A percentile compares a stretch with the other conserved stretches of the same genome.
Evolutionary conservation across 2,113 vertebrate genomes (phyloP).

Genomic region (Columba janthina): DNA sequence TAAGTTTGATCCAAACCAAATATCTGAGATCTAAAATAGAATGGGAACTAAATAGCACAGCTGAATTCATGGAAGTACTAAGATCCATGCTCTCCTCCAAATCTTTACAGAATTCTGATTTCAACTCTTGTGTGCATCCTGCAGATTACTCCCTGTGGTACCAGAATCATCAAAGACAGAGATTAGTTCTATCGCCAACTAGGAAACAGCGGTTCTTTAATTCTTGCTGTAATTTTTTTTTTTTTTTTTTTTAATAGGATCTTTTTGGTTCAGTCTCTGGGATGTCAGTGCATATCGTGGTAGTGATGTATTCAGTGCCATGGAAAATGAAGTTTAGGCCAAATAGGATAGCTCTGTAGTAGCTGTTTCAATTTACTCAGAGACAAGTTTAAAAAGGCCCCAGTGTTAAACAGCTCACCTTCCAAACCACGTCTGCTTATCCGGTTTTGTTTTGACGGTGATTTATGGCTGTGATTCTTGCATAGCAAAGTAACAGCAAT

Average conservation of each 20-base stretch:
- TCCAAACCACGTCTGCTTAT: not conserved
- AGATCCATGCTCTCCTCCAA: not conserved
- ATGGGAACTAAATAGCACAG: not conserved
- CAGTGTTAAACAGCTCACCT: not conserved
- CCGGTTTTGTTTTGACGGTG: not conserved
- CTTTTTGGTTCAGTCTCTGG: not conserved
- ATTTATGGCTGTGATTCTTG: conserved; percentile 3
- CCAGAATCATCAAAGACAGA: not conserved
- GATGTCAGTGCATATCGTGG: not conserved
- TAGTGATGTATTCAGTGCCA: not conserved
- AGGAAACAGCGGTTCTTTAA: not conserved
- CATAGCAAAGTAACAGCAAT: not conserved
- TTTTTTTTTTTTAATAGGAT: not conserved
- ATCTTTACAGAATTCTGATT: not conserved
- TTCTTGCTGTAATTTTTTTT: not conserved
- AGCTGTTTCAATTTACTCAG: not conserved
- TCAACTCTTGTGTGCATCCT: not conserved
- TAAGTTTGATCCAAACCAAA: not conserved
- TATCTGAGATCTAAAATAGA: not conserved
- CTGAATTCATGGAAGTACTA: not conserved
- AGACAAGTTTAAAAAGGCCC: not conserved
- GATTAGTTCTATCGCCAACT: not conserved
- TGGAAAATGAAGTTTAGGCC: not conserved
- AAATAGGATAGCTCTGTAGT: not conserved
- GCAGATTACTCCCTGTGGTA: not conserved